Evolutionary conservation across 1,140 invertebrate species (phyloP), one percentile per base, ranked within the genome.

Genomic region (Hycleus phaleratus): DNA sequence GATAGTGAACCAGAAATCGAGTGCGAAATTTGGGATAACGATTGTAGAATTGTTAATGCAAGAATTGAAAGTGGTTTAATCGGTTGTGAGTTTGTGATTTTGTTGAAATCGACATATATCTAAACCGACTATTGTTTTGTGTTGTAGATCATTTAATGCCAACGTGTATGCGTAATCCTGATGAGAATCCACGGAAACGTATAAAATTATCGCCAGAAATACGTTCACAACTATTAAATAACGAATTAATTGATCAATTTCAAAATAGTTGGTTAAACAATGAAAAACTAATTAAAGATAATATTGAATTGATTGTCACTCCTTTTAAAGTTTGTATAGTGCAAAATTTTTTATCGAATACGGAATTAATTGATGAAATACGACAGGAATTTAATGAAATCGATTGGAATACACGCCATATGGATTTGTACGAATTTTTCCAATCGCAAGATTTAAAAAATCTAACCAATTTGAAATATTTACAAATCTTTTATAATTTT

Each of bases 341-440:
- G 26, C 77, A 81, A 11, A 77, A 85, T 64, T 77, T 87, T 56
- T 57, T 86, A 10, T 70, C 70, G 2, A 77, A 77, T 55, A 59
- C 74, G 0, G 69, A 75, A 10, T 75, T 81, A 18, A 77, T 85
- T 38, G 76, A 82, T 44, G 76, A 82, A 42, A 42, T 52, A 76
- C 83, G 83, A 49, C 75, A 82, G 25, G 78, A 84, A 61, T 79
- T 85, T 68, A 82, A 82, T 58, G 75, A 81, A n/a, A 63, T 85
- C n/a, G 76, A 82, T 32, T 85, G 82, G 80, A 79, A 77, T 26
- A 73, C 77, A 32, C 79, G 83, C 56, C 82, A 79, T 56, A 82
- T 85, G 76, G 85, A 88, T 62, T 69, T 88, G 0, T 87, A 86
- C 67, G 83, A 86, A 69, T 86, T 87, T 68, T 82, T 85, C 57